Percentiles rank a stretch among this genome's conserved stretches.
Conservation (phyloP, 2,888 invertebrate genomes). For the Leptinotarsa rubiginosa region DNA sequence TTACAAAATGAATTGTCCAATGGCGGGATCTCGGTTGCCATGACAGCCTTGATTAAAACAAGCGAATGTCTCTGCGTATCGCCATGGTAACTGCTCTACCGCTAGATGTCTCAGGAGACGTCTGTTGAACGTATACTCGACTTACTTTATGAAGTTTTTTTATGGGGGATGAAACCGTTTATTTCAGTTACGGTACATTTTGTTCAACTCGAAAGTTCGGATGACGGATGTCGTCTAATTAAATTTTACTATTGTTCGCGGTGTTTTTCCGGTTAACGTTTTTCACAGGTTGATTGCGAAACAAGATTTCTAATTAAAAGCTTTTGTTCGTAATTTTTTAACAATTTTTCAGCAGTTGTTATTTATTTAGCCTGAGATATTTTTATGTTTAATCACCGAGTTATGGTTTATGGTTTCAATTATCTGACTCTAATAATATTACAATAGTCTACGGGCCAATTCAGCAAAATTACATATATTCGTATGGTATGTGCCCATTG, state of each 20-base stretch:
- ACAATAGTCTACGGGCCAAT: background rate
- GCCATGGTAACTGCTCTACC: slow-evolving; percentile 64
- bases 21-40: slow-evolving; percentile 68
- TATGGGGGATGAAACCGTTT: slow-evolving; percentile 59
- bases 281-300: slow-evolving; percentile 9
- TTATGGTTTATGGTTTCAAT: background rate
- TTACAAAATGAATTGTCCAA: slow-evolving; percentile 69
- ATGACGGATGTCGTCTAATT: slow-evolving; percentile 58
- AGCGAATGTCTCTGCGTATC: slow-evolving; percentile 67
- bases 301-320: slow-evolving; percentile 6
- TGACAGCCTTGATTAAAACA: slow-evolving; percentile 69
- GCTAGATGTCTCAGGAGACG: slow-evolving; percentile 62
- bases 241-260: slow-evolving; percentile 23
- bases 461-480: too few relatives aligned
- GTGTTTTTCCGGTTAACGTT: slow-evolving; percentile 3
- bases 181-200: slow-evolving; percentile 61
- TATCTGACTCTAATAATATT: background rate
- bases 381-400: background rate
- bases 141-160: slow-evolving; percentile 57
- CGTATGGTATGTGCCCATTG: too few relatives aligned
- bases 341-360: background rate
- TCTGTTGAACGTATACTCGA: slow-evolving; percentile 46
- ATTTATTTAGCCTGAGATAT: background rate
- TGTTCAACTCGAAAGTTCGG: slow-evolving; percentile 55
- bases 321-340: slow-evolving; percentile 4